Evolutionary conservation across 2,888 invertebrate genomes (phyloP), one percentile per base, ranked within the genome.

Genomic region (Macrophya annulata): DNA sequence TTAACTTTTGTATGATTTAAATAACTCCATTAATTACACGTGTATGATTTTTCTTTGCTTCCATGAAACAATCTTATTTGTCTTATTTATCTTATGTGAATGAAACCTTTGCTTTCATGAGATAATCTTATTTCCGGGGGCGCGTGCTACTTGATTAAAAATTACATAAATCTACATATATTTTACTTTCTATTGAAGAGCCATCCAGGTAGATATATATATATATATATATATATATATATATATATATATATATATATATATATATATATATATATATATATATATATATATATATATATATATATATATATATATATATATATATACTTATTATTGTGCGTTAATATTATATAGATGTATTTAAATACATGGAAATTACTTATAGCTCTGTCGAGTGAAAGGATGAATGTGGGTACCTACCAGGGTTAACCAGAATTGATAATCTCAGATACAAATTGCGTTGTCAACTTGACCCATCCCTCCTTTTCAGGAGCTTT

Each of bases 401-500:
- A 37, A 77, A 51, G 77, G 77, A 55, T 77, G 77, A 55, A 77
- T 55, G 12, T 37, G 5, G 1, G 37, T 37, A 68, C 17, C 68
- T 37, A 40, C n/a, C 40, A 1, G 74, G 74, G 45, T 43, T 45
- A 74, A 74, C 45, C 21, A 17, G 21, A 10, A 81, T 81, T 43
- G 37, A 81, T 81, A 81, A 81, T 62, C 81, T 81, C 21, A 81
- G 81, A 62, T 77, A 77, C 37, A 81, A 81, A 81, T 81, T 81
- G 81, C 51, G 81, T 81, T 51, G 55, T 51, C 51, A 31, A 81
- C 10, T 51, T 43, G 59, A 15, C 43, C 81, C 81, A 45, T 62
- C 81, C 81, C 62, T 43, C 15, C 21, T 21, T 25, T 43, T 21
- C 43, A 40, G 25, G 62, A 81, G 40, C 55, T 62, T 81, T 62